A percentile compares a stretch with the other conserved stretches of the same genome.
These are phyloP conservation scores for Parapsyche elsis DNA, from an alignment of 1,140 invertebrate species.

Conservation along the genomic window DNA sequence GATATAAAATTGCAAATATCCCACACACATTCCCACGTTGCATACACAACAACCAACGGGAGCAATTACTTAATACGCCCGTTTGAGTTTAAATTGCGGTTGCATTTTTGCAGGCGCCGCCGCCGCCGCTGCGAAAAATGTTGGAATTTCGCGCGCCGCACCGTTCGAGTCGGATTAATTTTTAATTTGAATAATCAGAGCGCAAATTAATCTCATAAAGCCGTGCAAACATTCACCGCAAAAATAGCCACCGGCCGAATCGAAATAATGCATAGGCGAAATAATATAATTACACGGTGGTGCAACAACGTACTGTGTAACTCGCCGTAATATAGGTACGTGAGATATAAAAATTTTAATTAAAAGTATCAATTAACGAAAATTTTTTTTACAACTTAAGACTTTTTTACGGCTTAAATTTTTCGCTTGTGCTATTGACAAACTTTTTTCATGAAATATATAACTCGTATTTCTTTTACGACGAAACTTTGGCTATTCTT, in stretches of 20 bases:
- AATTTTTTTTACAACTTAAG: not conserved
- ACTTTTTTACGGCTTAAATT: constrained; percentile 13
- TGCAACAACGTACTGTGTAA: not conserved
- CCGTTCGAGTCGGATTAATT: constrained; percentile 17
- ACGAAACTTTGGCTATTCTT: constrained; percentile 15
- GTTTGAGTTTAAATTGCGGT: not conserved
- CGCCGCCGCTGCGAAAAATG: not conserved
- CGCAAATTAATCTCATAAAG: constrained; percentile 21
- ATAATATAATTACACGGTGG: not conserved
- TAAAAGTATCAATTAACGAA: constrained; percentile 22
- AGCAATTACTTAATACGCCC: not conserved
- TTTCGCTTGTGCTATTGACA: not conserved
- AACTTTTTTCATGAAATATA: constrained; percentile 20
- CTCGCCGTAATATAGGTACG: not conserved
- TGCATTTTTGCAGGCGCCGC: not conserved
- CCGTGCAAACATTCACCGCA: not conserved
- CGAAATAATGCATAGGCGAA: not conserved
- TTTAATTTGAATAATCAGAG: constrained; percentile 27
- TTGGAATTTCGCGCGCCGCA: not conserved
- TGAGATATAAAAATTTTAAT: not conserved
- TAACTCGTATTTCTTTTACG: constrained; percentile 1
- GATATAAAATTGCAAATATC: not conserved
- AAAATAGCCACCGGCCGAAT: not conserved
- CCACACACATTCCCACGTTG: not conserved
- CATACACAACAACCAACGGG: not conserved